A percentile compares a stretch with the other conserved stretches of the same genome.
Conservation (phyloP, 2,113 vertebrate genomes). For the Leptodactylus fuscus region DNA sequence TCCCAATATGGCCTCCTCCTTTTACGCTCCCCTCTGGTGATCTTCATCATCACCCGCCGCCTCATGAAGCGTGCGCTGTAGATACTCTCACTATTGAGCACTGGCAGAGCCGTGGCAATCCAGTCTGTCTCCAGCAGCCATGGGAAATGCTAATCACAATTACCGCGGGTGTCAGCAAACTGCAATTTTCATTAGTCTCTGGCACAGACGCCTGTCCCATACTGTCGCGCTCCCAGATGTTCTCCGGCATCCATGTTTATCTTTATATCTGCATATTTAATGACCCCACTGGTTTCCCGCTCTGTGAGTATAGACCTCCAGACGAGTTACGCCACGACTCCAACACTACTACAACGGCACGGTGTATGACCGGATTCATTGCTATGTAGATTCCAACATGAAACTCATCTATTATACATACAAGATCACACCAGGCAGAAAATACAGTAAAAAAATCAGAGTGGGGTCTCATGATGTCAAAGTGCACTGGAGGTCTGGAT, state of each 20-base stretch:
- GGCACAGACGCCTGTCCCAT: constrained; percentile 21
- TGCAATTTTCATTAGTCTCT: constrained; percentile 45
- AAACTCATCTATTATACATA: neutral
- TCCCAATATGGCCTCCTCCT: no score
- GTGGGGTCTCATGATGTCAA: no score
- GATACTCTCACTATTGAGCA: neutral
- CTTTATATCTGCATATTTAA: constrained; percentile 49
- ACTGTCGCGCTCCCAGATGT: constrained; percentile 24
- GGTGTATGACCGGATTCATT: neutral
- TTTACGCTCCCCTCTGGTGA: neutral
- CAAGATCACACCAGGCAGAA: neutral
- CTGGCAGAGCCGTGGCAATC: neutral
- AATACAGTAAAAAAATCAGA: no score
- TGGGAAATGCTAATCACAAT: constrained; percentile 45
- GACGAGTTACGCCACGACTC: neutral
- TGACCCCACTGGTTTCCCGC: constrained; percentile 40
- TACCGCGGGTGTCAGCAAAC: constrained; percentile 31
- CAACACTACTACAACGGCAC: neutral
- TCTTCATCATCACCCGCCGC: neutral
- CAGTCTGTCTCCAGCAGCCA: neutral
- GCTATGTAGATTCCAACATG: neutral
- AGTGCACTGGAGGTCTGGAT: no score
- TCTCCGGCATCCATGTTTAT: constrained; percentile 26
- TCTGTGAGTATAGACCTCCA: neutral
- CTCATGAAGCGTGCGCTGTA: neutral